Evolutionary conservation across 2,797 vertebrate genomes (phyloP), one percentile per base, ranked within the genome.

Genomic region (Chelidonichthys spinosus): DNA sequence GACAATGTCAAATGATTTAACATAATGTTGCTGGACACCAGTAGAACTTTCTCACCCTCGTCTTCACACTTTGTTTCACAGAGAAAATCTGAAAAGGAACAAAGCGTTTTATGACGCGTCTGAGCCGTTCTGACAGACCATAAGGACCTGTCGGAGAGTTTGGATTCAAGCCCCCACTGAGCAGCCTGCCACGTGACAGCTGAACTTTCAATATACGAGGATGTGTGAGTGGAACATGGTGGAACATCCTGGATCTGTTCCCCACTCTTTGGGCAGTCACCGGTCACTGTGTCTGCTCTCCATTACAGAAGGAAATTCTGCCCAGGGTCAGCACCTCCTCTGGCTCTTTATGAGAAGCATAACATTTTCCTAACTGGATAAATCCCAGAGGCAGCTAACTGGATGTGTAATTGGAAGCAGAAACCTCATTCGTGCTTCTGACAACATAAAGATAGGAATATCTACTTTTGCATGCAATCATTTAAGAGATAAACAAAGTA

Each of bases 361-460:
- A 87, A 91, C 82, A 86, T 91, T 91, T 89, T 92, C 85, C 88
- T 74, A 80, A 86, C 77, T 67, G 73, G 76, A 58, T 49, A 36
- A 72, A 64, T 71, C 37, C 49, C 42, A 5, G 50, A n/a, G 14
- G 63, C 63, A 25, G 64, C 54, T 3, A 42, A 56, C 62, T 70
- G 60, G 70, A 75, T 81, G 32, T 25, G 44, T 83, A 87, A 92
- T 84, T 90, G 67, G 68, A 86, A 87, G 74, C 89, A 88, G 71
- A 85, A 63, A 5, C 61, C 3, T 58, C 67, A 84, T 89, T 79
- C 55, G 32, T 11, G 1, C 68, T 78, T 79, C 52, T 52, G 56
- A 59, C 36, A 35, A 71, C 33, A 67, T 15, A 42, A 69, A 86
- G 82, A 74, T 52, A 46, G 53, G 58, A 83, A 79, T 44, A 47